Evolutionary conservation across 2,797 vertebrate genomes (phyloP).

Genomic region (Malurus splendens): DNA sequence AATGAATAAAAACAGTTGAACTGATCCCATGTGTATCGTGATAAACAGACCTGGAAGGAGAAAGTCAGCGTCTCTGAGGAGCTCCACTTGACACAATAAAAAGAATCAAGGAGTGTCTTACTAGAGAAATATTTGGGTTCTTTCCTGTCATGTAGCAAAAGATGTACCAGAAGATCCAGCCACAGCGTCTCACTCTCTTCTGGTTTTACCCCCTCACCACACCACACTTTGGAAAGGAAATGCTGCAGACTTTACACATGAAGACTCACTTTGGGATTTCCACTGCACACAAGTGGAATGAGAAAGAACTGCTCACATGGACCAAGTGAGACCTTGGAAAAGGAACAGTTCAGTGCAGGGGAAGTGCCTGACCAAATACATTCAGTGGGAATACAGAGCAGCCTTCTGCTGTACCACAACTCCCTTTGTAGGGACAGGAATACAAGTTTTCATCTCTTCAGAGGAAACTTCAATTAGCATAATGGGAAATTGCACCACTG

Average conservation of each 20-base stretch:
- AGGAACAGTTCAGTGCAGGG: not conserved
- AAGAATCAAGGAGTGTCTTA: not conserved
- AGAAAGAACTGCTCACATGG: not conserved
- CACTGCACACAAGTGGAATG: not conserved
- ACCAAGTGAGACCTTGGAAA: not conserved
- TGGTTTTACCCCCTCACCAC: not conserved
- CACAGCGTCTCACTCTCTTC: not conserved
- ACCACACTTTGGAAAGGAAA: not conserved
- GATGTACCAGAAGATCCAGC: not conserved
- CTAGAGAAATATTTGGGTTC: not conserved
- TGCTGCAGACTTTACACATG: not conserved
- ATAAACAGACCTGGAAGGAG: not conserved
- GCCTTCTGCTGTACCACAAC: not conserved
- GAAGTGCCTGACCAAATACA: not conserved
- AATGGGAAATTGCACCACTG: conserved; percentile 57
- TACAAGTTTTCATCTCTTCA: not conserved
- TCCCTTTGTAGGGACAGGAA: not conserved
- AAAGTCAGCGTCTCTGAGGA: not conserved
- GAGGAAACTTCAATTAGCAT: conserved; percentile 24
- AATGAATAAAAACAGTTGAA: not conserved
- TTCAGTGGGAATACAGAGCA: not conserved
- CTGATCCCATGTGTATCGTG: fast-evolving
- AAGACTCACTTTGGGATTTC: not conserved
- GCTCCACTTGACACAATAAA: not conserved
- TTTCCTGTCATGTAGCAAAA: not conserved